A percentile compares a stretch with the other conserved stretches of the same genome.
phyloP scores from a whole-genome alignment of 1,140 invertebrate species.

The Trichonephila inaurata region DNA sequence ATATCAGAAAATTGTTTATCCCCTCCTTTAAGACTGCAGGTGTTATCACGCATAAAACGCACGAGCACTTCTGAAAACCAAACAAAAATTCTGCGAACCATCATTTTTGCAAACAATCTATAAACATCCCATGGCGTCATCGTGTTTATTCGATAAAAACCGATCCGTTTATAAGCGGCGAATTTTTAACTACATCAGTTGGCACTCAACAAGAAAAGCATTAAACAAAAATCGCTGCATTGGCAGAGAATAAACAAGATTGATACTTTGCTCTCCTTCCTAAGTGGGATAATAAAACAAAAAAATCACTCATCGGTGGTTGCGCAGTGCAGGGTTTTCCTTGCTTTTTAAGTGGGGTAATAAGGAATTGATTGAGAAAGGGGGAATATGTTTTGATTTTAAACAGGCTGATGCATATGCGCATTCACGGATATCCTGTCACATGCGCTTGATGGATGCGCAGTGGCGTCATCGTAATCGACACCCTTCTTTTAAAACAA shows the following conservation, averaged over 20 bases:
- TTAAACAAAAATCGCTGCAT: not conserved
- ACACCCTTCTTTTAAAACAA: not conserved
- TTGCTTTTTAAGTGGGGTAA: not conserved
- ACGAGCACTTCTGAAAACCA: not conserved
- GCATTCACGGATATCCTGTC: slow-evolving; percentile 39
- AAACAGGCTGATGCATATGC: slow-evolving; percentile 1
- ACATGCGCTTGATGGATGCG: slow-evolving; percentile 29
- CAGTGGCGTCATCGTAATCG: not conserved
- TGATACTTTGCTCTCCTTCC: not conserved
- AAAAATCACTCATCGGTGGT: not conserved
- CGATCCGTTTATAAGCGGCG: not conserved
- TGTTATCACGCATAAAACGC: not conserved
- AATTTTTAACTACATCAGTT: not conserved
- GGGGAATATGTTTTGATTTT: not conserved
- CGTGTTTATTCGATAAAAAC: not conserved
- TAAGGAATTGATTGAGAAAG: not conserved
- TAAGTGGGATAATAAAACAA: slow-evolving; percentile 38
- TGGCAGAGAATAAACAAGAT: slow-evolving; percentile 2
- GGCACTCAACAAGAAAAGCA: not conserved
- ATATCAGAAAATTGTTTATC: not conserved
- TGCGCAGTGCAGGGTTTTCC: not conserved
- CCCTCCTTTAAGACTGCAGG: not conserved
- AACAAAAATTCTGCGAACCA: not conserved
- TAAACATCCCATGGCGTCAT: not conserved
- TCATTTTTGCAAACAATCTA: not conserved